These are phyloP conservation scores for Pachycephus smyrnensis DNA, from an alignment of 2,888 invertebrate genomes.

Conservation along the genomic window DNA sequence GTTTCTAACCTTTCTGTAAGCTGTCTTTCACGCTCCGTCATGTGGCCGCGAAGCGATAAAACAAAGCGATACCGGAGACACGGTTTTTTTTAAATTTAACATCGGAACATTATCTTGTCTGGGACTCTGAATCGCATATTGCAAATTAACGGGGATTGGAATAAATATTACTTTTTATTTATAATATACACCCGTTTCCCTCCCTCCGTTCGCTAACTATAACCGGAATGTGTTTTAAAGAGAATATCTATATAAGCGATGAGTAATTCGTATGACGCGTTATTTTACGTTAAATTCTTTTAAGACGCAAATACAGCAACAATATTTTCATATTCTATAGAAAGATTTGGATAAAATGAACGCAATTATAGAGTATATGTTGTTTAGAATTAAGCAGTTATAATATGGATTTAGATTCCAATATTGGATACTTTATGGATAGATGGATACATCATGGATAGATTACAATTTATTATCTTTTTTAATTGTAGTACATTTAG, in stretches of 20 bases:
- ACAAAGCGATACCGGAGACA: neutral
- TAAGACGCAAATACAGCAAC: neutral
- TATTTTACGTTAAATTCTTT: neutral
- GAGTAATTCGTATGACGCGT: neutral
- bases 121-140: neutral
- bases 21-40: neutral
- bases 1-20: neutral
- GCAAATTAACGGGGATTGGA: neutral
- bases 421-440: no score
- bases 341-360: neutral
- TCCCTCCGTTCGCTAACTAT: neutral
- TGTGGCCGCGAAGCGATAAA: neutral
- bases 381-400: neutral
- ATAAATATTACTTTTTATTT: neutral
- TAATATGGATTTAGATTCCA: neutral
- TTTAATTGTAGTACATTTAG: neutral
- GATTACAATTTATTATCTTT: neutral
- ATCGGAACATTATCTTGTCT: neutral
- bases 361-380: neutral
- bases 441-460: no score
- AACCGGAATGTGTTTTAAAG: neutral
- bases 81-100: neutral
- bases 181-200: neutral
- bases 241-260: neutral
- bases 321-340: neutral